Evolutionary conservation across 1,140 invertebrate genomes (phyloP), one percentile per base, ranked within the genome.

Genomic region (Plectrocnemia conspersa): DNA sequence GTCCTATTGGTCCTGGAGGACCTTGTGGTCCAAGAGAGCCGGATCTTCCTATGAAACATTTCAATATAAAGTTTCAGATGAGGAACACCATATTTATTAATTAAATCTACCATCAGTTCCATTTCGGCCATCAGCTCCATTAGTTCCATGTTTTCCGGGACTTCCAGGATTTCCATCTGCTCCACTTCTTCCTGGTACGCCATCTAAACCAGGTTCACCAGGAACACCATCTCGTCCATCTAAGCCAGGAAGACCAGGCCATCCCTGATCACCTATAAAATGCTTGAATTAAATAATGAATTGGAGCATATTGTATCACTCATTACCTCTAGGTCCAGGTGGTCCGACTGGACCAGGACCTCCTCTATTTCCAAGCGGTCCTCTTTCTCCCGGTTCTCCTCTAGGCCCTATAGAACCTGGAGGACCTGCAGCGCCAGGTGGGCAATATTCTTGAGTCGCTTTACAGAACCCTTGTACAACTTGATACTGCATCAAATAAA

Each of bases 201-300:
- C 91, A 63, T 93, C 90, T 11, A 91, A 69, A 1, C 90, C 91
- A 11, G 91, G 90, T 60, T 92, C 85, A 0, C 91, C 91, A 0
- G 88, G 88, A 10, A 90, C 80, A 13, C 89, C 89, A 66, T 93
- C 89, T 47, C 89, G 76, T 0, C 91, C 91, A 64, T 93, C 90
- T 2, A 93, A 66, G 0, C 91, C 90, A 1, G 82, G 74, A 21
- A 80, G 74, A 0, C 88, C 89, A 22, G 77, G 70, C n/a, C 78
- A 79, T 1, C 83, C 82, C 5, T 79, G 73, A 47, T 79, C 78
- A 27, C 75, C 76, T 75, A n/a, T n/a, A 33, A 23, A 41, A 44
- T 27, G 22, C 15, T 44, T 44, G 11, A 25, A 2, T 4, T 27
- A 15, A 33, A 22, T 44, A 19, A 44, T 21, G 13, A 9, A 44